Evolutionary conservation across 1,140 invertebrate species (phyloP).

Genomic region (Aporrectodea caliginosa): DNA sequence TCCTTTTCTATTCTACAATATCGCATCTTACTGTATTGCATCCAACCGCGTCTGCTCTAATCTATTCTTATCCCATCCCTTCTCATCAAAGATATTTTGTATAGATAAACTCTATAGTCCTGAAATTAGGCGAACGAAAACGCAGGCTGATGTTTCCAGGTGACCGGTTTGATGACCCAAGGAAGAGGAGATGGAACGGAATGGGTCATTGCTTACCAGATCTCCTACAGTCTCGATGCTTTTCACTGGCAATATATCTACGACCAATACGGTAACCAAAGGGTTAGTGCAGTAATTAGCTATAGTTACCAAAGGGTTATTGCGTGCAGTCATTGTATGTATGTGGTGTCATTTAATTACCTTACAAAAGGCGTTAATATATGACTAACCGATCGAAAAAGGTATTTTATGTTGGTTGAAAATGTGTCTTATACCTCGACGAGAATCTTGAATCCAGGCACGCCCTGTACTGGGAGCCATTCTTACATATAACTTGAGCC

Average conservation of each 20-base stretch:
- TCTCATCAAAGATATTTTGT: no score
- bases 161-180: slow-evolving; percentile 60
- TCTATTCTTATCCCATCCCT: no score
- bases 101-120: no score
- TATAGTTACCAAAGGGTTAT: neutral
- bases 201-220: slow-evolving; percentile 59
- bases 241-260: slow-evolving; percentile 59
- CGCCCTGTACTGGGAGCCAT: no score
- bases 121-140: no score
- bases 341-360: slow-evolving; percentile 3
- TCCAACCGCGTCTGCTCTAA: no score
- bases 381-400: neutral
- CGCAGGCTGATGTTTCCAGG: no score
- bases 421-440: neutral
- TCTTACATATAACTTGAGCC: no score
- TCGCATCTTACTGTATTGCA: no score
- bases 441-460: neutral
- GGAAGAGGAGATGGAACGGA: slow-evolving; percentile 59
- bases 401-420: neutral
- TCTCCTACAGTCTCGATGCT: slow-evolving; percentile 60
- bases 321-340: neutral
- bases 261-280: slow-evolving; percentile 58
- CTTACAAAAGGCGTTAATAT: neutral
- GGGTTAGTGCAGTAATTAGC: slow-evolving; percentile 45
- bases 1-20: no score